Evolutionary conservation across 2,797 vertebrate genomes (phyloP).

Genomic region (Arvicola amphibius): DNA sequence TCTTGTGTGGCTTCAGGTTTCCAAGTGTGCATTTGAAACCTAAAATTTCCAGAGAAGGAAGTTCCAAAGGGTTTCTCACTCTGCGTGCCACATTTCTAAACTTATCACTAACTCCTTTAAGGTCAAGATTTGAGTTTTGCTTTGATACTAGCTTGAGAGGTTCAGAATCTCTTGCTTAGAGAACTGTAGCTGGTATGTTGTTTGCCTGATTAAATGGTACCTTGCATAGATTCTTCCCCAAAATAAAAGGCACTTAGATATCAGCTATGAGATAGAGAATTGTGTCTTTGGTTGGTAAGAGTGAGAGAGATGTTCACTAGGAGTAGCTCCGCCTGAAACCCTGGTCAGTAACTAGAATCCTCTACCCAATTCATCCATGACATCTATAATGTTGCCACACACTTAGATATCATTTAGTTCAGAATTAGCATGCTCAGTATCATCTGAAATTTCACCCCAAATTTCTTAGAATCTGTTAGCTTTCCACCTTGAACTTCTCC

Average conservation of each 20-base stretch:
- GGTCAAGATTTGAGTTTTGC: background rate
- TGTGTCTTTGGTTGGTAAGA: background rate
- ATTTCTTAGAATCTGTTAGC: background rate
- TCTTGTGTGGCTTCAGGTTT: background rate
- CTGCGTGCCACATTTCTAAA: background rate
- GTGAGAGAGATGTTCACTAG: too few species aligned
- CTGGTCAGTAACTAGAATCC: background rate
- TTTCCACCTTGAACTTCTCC: background rate
- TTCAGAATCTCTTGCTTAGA: slow-evolving; percentile 40
- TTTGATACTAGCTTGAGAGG: background rate
- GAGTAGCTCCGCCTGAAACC: background rate
- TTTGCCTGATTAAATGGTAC: slow-evolving; percentile 16
- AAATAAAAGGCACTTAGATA: background rate
- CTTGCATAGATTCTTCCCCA: background rate
- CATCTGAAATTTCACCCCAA: background rate
- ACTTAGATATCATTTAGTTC: background rate
- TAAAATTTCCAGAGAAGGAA: background rate
- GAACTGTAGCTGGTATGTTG: background rate
- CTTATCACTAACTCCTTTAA: background rate
- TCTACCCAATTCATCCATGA: background rate
- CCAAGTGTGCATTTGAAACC: background rate
- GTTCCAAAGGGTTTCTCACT: background rate
- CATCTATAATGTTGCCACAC: accelerated
- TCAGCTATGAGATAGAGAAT: background rate
- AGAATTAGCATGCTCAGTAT: background rate